Percentiles rank a stretch among this genome's conserved stretches.
Conservation (phyloP, 30 jellyfish, hydroid and myxozoan species). For the Aurelia sp. region DNA sequence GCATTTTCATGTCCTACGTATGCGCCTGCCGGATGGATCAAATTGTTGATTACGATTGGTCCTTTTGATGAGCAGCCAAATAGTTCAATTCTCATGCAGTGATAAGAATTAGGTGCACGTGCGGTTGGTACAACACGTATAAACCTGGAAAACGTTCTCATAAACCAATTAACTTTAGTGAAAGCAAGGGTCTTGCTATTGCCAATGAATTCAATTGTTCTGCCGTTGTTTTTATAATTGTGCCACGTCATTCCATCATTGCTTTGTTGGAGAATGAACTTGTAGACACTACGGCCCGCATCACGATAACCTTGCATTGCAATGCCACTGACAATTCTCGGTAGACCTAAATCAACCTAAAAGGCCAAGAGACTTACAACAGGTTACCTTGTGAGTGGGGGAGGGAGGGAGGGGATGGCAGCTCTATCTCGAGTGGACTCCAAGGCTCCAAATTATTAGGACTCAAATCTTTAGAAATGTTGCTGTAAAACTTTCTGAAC, state of each 20-base stretch:
- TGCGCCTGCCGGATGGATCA: background rate
- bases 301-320: conserved; percentile 12
- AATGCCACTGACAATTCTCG: conserved; percentile 19
- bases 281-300: no score
- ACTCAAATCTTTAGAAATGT: no score
- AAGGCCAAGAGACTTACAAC: background rate
- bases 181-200: no score
- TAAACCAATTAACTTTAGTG: conserved; percentile 29
- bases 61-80: conserved; percentile 48
- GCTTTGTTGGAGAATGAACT: background rate
- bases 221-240: background rate
- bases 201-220: no score
- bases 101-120: background rate
- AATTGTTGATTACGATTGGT: background rate
- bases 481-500: no score
- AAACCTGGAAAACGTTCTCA: conserved; percentile 9
- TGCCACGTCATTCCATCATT: background rate
- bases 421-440: no score
- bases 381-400: no score
- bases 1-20: background rate
- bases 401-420: no score
- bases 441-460: no score
- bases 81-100: conserved; percentile 46
- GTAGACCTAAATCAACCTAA: conserved; percentile 44
- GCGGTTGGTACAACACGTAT: conserved; percentile 33